These are phyloP conservation scores for Hecatera dysodea DNA, from an alignment of 2,888 invertebrate genomes.

Conservation along the genomic window DNA sequence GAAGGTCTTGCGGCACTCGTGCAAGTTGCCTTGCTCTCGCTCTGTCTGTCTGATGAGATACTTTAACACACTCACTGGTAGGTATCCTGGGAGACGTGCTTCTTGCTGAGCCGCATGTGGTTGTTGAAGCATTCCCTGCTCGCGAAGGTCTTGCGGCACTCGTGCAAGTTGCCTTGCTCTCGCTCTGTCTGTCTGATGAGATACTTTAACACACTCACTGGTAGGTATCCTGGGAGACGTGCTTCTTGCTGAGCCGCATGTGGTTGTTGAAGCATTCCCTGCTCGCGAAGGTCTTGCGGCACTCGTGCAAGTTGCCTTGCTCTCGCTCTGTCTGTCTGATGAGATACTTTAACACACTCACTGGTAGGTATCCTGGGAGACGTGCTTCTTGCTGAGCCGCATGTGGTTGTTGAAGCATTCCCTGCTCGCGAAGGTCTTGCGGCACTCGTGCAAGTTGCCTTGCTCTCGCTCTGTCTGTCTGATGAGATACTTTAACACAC, in stretches of 20 bases:
- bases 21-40: slow-evolving; percentile 77
- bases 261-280: slow-evolving; percentile 86
- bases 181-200: too few species aligned
- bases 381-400: slow-evolving; percentile 84
- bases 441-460: slow-evolving; percentile 80
- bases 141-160: slow-evolving; percentile 82
- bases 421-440: slow-evolving; percentile 82
- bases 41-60: too few species aligned
- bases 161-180: slow-evolving; percentile 79
- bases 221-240: slow-evolving; percentile 80
- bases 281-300: slow-evolving; percentile 82
- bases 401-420: slow-evolving; percentile 87
- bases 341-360: not conserved
- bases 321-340: too few species aligned
- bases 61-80: slow-evolving; percentile 67
- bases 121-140: slow-evolving; percentile 85
- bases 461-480: slow-evolving; percentile 79
- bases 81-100: slow-evolving; percentile 80
- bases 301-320: slow-evolving; percentile 80
- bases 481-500: not conserved
- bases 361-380: slow-evolving; percentile 79
- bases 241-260: slow-evolving; percentile 84
- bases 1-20: slow-evolving; percentile 83
- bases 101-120: slow-evolving; percentile 85
- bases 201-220: slow-evolving; percentile 54